Base-by-base conservation (phyloP, 2,888 invertebrate genomes). In the Coecobrya sp. region DNA sequence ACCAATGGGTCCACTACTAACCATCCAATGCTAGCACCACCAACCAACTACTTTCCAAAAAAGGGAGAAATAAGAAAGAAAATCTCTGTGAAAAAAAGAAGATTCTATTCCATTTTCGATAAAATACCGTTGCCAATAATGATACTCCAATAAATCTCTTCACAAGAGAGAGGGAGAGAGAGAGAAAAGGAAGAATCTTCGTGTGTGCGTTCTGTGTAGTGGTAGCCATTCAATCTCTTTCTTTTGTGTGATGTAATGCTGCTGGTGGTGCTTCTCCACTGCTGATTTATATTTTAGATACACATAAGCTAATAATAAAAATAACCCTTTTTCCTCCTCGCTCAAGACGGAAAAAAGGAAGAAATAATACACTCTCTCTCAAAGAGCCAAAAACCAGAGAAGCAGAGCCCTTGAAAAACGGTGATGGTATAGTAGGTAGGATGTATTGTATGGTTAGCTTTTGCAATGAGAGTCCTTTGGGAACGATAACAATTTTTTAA, bases 1-100 rank as follows among this genome's bases (percentile, higher is more conserved):
- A 93, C 93, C 93, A 93, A 93, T 93, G 93, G 93, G 93, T 93
- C 93, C 93, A 91, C 90, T 91, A 89, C 93, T 45, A 79, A 4
- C 62, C 49, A 70, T 19, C n/a, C 82, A 62, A 19, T 19, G 30
- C 22, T 36, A 84, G 11, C 84, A 84, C 45, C 55, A 70, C 65
- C 65, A 68, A 70, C 65, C 65, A 68, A 10, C 27, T 45, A 16
- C 49, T 86, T 86, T 52, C 70, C 70, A 86, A 52, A 86, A 85
- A 70, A 68, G 49, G 86, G 86, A 52, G 70, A 86, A 86, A 85
- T 82, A 82, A 62, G 84, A 65, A 65, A 42, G 62, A 70, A 86
- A 70, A 70, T 86, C 86, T 86, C 65, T 84, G 84, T 65, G 42
- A 84, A 82, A 82, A 42, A 82, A 81, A 84, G 84, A 84, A 84